phyloP scores from a whole-genome alignment of 2,113 vertebrate species.

The Sprattus sprattus region DNA sequence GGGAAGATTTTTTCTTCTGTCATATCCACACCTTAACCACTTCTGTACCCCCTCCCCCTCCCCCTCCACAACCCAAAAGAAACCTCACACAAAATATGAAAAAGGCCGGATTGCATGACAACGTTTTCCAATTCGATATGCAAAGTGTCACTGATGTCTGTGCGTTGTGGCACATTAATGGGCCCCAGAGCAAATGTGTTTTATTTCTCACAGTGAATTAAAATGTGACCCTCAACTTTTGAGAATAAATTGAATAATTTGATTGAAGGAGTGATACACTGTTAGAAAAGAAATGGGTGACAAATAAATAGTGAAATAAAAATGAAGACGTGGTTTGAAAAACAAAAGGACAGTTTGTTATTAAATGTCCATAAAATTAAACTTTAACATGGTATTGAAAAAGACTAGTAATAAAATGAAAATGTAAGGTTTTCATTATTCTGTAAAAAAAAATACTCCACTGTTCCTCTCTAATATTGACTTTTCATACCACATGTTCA shows the following conservation, averaged over 20 bases:
- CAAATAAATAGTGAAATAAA: neutral
- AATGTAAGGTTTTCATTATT: neutral
- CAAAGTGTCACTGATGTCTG: neutral
- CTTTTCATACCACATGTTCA: neutral
- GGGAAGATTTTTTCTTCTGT: slow-evolving; percentile 38
- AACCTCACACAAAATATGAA: neutral
- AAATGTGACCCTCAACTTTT: neutral
- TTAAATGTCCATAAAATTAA: neutral
- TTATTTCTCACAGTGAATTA: neutral
- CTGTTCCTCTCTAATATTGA: neutral
- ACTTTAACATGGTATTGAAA: neutral
- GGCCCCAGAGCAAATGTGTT: neutral
- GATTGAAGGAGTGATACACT: neutral
- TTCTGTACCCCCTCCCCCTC: neutral
- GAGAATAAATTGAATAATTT: neutral
- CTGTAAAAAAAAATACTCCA: neutral
- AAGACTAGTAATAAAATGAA: neutral
- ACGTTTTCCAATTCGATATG: neutral
- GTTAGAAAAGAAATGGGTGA: neutral
- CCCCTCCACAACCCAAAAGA: neutral
- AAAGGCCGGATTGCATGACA: neutral
- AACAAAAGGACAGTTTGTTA: neutral
- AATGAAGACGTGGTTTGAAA: neutral
- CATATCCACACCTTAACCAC: neutral
- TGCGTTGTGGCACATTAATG: neutral